A percentile compares a stretch with the other conserved stretches of the same genome.
These are phyloP conservation scores for Capromys pilorides DNA, from an alignment of 2,797 vertebrate species.

Conservation along the genomic window DNA sequence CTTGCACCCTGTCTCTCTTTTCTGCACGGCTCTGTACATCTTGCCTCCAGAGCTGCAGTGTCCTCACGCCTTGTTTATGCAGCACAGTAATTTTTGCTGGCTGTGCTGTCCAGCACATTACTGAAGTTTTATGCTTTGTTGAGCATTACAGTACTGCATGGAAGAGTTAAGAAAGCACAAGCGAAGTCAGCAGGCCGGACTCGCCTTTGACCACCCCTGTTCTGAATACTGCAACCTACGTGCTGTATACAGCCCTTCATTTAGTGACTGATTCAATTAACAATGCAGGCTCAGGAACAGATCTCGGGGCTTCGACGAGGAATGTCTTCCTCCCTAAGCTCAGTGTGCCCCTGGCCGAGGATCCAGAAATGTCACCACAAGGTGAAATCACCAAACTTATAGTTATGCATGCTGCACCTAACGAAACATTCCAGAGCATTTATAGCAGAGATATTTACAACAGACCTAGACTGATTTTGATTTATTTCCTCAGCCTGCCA, in stretches of 20 bases:
- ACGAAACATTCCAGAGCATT: not conserved
- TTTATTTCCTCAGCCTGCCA: not conserved
- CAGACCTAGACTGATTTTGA: not conserved
- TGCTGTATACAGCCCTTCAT: not conserved
- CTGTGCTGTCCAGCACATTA: not conserved
- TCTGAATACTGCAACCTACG: not conserved
- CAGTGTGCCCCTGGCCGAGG: rapidly evolving
- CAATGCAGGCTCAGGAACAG: no score
- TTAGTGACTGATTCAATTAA: not conserved
- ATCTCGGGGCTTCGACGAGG: not conserved
- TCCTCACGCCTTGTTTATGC: not conserved
- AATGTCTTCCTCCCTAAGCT: not conserved
- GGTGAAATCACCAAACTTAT: no score
- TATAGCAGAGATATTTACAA: not conserved
- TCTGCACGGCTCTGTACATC: not conserved
- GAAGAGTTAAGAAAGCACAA: not conserved
- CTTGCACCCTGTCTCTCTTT: not conserved
- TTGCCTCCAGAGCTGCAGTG: not conserved
- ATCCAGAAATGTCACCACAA: not conserved
- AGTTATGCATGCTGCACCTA: not conserved
- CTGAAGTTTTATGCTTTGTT: not conserved
- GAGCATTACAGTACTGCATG: not conserved
- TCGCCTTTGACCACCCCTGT: not conserved
- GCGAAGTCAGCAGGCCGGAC: not conserved
- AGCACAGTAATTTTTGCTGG: not conserved